phyloP scores from a whole-genome alignment of 1,140 invertebrate genomes.

The Teleogryllus occipitalis region DNA sequence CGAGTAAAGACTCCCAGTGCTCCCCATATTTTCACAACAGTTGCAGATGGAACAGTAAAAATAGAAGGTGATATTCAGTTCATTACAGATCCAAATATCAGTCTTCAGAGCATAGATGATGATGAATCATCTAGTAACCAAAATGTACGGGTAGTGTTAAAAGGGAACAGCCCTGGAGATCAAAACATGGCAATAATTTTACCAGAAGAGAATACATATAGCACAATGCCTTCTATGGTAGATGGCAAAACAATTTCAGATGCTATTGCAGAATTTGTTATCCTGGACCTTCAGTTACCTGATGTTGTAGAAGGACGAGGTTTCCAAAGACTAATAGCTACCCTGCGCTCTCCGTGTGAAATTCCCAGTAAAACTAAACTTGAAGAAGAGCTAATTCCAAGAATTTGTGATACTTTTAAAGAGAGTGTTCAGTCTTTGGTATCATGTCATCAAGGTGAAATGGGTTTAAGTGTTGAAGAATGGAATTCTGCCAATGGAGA shows the following conservation, averaged over 20 bases:
- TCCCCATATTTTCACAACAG: slow-evolving; percentile 39
- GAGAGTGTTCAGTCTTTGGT: slow-evolving; percentile 35
- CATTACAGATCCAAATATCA: slow-evolving; percentile 37
- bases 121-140: slow-evolving; percentile 24
- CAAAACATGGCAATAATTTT: slow-evolving; percentile 33
- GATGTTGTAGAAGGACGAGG: slow-evolving; percentile 43
- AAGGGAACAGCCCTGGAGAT: slow-evolving; percentile 25
- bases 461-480: slow-evolving; percentile 42
- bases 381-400: slow-evolving; percentile 44
- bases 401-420: slow-evolving; percentile 39
- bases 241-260: slow-evolving; percentile 38
- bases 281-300: slow-evolving; percentile 41
- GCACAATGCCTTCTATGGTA: slow-evolving; percentile 7
- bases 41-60: slow-evolving; percentile 39
- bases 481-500: slow-evolving; percentile 41
- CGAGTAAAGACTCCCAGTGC: slow-evolving; percentile 30
- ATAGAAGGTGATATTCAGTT: slow-evolving; percentile 41
- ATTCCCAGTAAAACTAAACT: slow-evolving; percentile 43
- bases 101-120: slow-evolving; percentile 33
- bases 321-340: slow-evolving; percentile 42
- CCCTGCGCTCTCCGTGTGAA: slow-evolving; percentile 42
- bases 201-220: slow-evolving; percentile 30
- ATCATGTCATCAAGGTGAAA: slow-evolving; percentile 32
- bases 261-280: slow-evolving; percentile 41
- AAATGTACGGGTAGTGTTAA: slow-evolving; percentile 33